These are phyloP conservation scores for Cephus pulcher DNA, from an alignment of 2,888 invertebrate species.

Conservation along the genomic window DNA sequence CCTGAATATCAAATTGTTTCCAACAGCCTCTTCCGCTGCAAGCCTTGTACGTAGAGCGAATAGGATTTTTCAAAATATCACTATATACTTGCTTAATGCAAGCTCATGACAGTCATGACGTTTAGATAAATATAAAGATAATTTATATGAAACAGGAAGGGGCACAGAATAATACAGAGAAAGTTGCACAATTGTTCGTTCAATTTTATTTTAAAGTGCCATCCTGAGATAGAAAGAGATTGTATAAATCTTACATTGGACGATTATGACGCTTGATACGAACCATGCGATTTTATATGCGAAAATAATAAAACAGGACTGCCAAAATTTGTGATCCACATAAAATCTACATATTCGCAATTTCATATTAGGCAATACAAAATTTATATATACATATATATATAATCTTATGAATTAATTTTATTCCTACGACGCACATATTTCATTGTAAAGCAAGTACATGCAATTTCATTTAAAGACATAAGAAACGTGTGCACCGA, in stretches of 20 bases:
- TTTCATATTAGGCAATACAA: neutral
- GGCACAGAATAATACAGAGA: no score
- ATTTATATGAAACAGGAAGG: neutral
- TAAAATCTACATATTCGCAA: neutral
- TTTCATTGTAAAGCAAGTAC: neutral
- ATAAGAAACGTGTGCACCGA: neutral
- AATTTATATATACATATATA: no score
- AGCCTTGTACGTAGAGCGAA: neutral
- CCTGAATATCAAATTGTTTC: neutral
- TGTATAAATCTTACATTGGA: neutral
- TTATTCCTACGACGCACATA: neutral
- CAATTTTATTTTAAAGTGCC: neutral
- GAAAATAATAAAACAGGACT: neutral
- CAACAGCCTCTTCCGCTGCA: neutral
- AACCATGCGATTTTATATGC: neutral
- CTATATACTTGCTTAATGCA: neutral
- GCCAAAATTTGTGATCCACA: neutral
- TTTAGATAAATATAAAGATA: neutral
- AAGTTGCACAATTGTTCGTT: no score
- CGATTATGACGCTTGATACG: neutral
- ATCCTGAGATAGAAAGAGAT: neutral
- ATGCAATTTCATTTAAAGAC: neutral
- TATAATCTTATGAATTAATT: neutral
- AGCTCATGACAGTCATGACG: neutral
- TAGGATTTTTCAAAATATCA: neutral